Evolutionary conservation across 2,888 invertebrate species (phyloP).

Genomic region (Coelogynopora nodosa): DNA sequence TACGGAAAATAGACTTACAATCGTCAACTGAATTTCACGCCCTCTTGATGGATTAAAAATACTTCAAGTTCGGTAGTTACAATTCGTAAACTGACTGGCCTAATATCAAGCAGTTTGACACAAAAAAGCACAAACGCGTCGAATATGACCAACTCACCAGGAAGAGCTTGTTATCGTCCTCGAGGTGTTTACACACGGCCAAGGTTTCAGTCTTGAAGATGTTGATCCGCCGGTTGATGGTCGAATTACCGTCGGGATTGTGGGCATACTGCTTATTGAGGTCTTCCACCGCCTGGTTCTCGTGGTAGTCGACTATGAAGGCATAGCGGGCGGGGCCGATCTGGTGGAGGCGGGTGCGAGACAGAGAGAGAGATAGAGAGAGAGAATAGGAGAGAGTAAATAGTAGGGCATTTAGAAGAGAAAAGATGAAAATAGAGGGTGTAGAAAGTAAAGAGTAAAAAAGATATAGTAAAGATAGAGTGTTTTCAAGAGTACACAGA

Average conservation of each 20-base stretch:
- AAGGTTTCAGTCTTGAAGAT: background rate
- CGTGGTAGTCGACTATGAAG: constrained; percentile 11
- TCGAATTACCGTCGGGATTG: background rate
- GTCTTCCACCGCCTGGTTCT: background rate
- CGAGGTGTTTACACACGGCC: background rate
- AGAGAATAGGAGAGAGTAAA: background rate
- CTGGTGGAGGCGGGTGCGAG: background rate
- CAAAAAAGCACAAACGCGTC: too few relatives aligned
- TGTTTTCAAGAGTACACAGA: too few relatives aligned
- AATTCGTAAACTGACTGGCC: too few relatives aligned
- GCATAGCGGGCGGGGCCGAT: too few relatives aligned
- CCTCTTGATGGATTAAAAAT: too few relatives aligned
- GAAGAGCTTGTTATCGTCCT: background rate
- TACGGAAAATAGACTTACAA: too few relatives aligned
- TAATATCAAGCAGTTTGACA: too few relatives aligned
- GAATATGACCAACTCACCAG: too few relatives aligned
- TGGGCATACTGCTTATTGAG: background rate
- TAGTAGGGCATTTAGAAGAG: background rate
- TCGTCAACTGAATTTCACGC: too few relatives aligned
- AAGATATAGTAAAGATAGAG: too few relatives aligned
- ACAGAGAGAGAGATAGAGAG: background rate
- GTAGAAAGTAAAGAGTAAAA: too few relatives aligned
- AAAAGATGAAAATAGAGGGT: background rate
- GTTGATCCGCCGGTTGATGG: background rate
- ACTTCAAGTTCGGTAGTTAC: too few relatives aligned